These are phyloP conservation scores for Syngnathus acus DNA, from an alignment of 2,797 vertebrate genomes.

Conservation along the genomic window DNA sequence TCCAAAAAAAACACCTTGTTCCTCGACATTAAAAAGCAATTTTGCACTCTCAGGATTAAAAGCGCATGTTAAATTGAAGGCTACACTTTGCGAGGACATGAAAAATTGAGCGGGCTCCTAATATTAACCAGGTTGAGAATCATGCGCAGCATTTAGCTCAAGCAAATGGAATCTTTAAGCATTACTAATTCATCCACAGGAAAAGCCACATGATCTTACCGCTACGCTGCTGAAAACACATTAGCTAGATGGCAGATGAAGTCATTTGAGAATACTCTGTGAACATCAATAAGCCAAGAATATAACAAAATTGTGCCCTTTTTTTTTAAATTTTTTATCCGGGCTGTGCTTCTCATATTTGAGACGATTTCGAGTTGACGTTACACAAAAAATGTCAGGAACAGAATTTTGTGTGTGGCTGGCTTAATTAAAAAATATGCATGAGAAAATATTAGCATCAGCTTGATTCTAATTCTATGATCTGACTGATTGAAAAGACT, in stretches of 20 bases:
- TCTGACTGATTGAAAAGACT: background rate
- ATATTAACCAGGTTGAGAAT: constrained; percentile 77
- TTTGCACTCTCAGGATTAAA: constrained; percentile 94
- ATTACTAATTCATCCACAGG: constrained; percentile 68
- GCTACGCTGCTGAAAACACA: constrained; percentile 24
- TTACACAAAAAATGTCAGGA: background rate
- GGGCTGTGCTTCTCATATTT: constrained; percentile 11
- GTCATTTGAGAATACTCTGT: constrained; percentile 2
- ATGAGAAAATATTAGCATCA: background rate
- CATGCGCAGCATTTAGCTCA: constrained; percentile 60
- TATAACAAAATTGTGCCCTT: constrained; percentile 10
- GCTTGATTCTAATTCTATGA: background rate
- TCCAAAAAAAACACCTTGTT: constrained; percentile 87
- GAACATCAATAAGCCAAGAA: background rate
- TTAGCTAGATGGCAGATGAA: constrained; percentile 2
- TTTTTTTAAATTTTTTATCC: constrained; percentile 27
- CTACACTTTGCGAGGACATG: constrained; percentile 91
- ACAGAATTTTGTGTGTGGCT: too few relatives aligned
- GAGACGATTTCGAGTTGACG: background rate
- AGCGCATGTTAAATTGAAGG: constrained; percentile 97
- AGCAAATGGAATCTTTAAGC: constrained; percentile 68
- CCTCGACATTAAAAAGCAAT: constrained; percentile 93
- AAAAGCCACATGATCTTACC: constrained; percentile 26
- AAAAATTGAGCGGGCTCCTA: constrained; percentile 91
- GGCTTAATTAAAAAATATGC: too few relatives aligned